These are phyloP conservation scores for Gallinago stenura DNA, from an alignment of 2,797 vertebrate genomes.

Conservation along the genomic window DNA sequence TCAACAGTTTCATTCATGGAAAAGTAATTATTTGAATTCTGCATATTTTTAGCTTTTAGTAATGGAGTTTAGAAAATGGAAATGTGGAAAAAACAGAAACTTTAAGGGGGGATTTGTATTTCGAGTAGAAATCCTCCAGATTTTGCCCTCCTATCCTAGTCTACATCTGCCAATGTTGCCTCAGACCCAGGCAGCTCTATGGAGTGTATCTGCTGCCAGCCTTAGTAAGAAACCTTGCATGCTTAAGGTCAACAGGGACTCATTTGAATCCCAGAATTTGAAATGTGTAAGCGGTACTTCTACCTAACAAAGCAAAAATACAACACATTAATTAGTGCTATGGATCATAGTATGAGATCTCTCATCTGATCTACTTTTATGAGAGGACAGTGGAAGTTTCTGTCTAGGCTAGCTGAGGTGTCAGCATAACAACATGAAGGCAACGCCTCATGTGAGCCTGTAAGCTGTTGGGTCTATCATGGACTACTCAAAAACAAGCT, in stretches of 20 bases:
- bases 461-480: not conserved
- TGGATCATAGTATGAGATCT: not conserved
- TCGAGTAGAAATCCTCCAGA: not conserved
- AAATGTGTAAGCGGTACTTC: not conserved
- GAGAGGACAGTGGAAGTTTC: not conserved
- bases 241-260: not conserved
- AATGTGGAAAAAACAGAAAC: not conserved
- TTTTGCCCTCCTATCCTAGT: not conserved
- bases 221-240: not conserved
- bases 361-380: not conserved
- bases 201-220: not conserved
- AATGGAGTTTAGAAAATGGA: not conserved
- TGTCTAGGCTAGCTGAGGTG: not conserved
- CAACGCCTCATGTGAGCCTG: not conserved
- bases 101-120: not conserved
- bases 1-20: constrained; percentile 15
- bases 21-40: constrained; percentile 17
- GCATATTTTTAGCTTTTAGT: constrained; percentile 24
- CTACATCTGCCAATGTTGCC: not conserved
- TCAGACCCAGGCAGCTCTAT: not conserved
- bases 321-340: not conserved
- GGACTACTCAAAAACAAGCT: not conserved
- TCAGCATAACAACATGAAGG: not conserved
- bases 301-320: not conserved
- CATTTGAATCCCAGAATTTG: not conserved